Evolutionary conservation across 1,140 invertebrate species (phyloP).

Genomic region (Drosophila hydei): DNA sequence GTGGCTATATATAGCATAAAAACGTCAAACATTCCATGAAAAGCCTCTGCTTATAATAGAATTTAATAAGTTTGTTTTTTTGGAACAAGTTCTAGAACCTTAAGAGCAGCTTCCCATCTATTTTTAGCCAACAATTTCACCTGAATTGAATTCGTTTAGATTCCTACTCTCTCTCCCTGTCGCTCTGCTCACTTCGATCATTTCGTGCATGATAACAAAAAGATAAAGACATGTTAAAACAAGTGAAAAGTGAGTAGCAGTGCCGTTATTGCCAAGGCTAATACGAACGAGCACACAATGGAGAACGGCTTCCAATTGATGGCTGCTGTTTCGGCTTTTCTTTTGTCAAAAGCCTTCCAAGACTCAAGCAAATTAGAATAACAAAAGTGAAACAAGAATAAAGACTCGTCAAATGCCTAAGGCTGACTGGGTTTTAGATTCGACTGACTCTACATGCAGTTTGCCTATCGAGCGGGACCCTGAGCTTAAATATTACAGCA

Average conservation of each 20-base stretch:
- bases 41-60: too few relatives aligned
- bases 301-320: not conserved
- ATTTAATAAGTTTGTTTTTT: too few relatives aligned
- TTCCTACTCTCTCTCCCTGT: not conserved
- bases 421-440: not conserved
- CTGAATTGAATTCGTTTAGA: not conserved
- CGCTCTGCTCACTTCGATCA: conserved; percentile 7
- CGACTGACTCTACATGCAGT: not conserved
- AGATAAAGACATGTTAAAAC: conserved; percentile 24
- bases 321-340: not conserved
- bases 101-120: too few relatives aligned
- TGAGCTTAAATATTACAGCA: conserved; percentile 16
- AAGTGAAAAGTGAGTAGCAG: conserved; percentile 16
- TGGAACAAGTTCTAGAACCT: too few relatives aligned
- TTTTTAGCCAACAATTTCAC: conserved; percentile 4
- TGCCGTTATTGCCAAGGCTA: not conserved
- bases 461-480: not conserved
- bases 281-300: not conserved
- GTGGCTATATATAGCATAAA: not conserved
- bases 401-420: too few relatives aligned
- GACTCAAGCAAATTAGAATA: too few relatives aligned
- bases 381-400: too few relatives aligned
- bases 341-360: not conserved
- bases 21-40: not conserved
- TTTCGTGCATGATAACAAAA: conserved; percentile 13